A percentile compares a stretch with the other conserved stretches of the same genome.
These are phyloP conservation scores for Sarcophaga carnaria DNA, from an alignment of 2,888 invertebrate species.

Conservation along the genomic window DNA sequence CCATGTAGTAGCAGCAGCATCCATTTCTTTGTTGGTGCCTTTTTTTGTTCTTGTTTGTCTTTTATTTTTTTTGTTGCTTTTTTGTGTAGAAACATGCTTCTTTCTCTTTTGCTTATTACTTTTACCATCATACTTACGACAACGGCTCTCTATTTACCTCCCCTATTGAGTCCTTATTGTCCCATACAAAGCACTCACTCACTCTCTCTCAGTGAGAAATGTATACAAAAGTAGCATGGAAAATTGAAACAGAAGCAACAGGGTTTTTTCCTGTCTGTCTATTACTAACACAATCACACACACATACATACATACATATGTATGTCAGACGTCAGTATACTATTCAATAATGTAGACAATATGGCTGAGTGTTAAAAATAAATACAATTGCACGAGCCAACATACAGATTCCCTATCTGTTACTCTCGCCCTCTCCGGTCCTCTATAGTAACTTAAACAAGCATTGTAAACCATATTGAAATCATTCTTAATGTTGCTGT, in stretches of 20 bases:
- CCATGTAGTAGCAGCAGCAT: slow-evolving; percentile 14
- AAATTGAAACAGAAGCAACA: slow-evolving; percentile 60
- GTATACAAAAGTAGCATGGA: slow-evolving; percentile 1
- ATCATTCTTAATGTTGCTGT: slow-evolving; percentile 15
- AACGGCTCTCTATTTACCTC: no score
- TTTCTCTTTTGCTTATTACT: not conserved
- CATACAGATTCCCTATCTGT: not conserved
- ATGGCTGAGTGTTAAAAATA: slow-evolving; percentile 64
- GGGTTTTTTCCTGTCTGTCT: slow-evolving; percentile 50
- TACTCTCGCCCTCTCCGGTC: not conserved
- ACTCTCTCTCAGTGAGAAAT: not conserved
- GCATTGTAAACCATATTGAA: not conserved
- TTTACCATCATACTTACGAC: not conserved
- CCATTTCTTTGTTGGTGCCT: slow-evolving; percentile 1
- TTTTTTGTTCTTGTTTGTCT: slow-evolving; percentile 3
- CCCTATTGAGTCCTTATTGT: no score
- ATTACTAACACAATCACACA: not conserved
- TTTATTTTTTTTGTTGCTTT: not conserved
- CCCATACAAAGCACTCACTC: no score
- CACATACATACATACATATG: not conserved
- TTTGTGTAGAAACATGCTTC: not conserved
- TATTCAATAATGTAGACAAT: slow-evolving; percentile 59
- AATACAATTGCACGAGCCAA: slow-evolving; percentile 47
- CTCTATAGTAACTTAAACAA: not conserved
- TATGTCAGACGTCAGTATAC: slow-evolving; percentile 11